Percentiles rank a stretch among this genome's conserved stretches.
These are phyloP conservation scores for Erythrolamprus reginae DNA, from an alignment of 2,113 vertebrate genomes.

Conservation along the genomic window DNA sequence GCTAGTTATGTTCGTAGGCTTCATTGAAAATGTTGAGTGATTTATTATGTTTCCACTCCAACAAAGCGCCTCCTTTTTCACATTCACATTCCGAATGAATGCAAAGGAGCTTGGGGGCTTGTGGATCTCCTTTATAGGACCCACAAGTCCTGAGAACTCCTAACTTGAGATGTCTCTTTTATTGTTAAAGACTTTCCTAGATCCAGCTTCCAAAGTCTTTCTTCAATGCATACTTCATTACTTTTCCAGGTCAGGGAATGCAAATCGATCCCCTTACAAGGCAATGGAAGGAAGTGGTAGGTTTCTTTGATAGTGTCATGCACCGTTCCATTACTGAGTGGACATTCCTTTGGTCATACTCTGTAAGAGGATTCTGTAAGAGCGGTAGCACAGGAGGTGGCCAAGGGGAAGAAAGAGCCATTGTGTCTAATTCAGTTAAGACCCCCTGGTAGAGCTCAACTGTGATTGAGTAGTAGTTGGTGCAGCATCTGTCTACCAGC, in stretches of 20 bases:
- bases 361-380: conserved; percentile 8
- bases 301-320: not conserved
- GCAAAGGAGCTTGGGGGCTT: not conserved
- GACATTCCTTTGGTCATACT: not conserved
- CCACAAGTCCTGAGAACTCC: not conserved
- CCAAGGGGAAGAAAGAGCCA: not conserved
- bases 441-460: not conserved
- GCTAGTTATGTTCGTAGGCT: not conserved
- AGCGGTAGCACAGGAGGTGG: conserved; percentile 5
- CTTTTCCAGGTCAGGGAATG: not conserved
- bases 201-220: not conserved
- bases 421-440: conserved; percentile 4
- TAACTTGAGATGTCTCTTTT: not conserved
- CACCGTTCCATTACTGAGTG: not conserved
- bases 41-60: not conserved
- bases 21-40: not conserved
- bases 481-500: conserved; percentile 24
- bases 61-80: not conserved
- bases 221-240: not conserved
- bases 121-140: not conserved
- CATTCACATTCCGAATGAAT: not conserved
- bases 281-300: not conserved
- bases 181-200: not conserved
- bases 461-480: conserved; percentile 6
- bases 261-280: not conserved